Evolutionary conservation across 2,113 vertebrate genomes (phyloP).

Genomic region (cat (Felis catus)): DNA sequence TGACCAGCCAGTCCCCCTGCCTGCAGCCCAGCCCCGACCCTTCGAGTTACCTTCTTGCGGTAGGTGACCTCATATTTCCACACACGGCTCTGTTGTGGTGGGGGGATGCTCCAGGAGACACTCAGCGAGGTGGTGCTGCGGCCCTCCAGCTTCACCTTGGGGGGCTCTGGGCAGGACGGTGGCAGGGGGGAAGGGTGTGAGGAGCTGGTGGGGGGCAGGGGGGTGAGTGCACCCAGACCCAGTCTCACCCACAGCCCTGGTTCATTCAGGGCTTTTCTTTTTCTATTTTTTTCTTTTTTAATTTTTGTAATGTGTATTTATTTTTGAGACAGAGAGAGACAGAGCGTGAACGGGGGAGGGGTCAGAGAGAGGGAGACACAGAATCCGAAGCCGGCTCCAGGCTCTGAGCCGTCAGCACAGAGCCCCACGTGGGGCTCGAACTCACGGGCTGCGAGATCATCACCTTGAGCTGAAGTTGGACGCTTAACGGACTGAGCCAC

Average conservation of each 20-base stretch:
- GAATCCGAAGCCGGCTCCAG: too few species aligned
- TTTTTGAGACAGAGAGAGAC: too few species aligned
- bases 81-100: conserved; percentile 81
- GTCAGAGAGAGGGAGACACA: too few species aligned
- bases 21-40: accelerated
- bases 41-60: conserved; percentile 91
- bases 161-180: conserved; percentile 86
- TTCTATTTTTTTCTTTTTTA: too few species aligned
- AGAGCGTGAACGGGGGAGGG: too few species aligned
- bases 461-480: too few species aligned
- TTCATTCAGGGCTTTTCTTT: neutral
- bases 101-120: conserved; percentile 92
- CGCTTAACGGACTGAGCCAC: too few species aligned
- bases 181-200: neutral
- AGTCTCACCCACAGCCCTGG: neutral
- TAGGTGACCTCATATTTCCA: conserved; percentile 94
- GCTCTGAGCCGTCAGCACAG: too few species aligned
- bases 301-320: too few species aligned
- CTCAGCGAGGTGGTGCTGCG: conserved; percentile 88
- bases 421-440: too few species aligned
- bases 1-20: neutral
- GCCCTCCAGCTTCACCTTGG: conserved; percentile 91
- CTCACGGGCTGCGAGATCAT: too few species aligned
- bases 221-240: neutral
- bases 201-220: accelerated